Percentiles rank a stretch among this genome's conserved stretches.
Evolutionary conservation across 2,113 vertebrate genomes (phyloP).

Genomic region (Oceanodroma tethys): DNA sequence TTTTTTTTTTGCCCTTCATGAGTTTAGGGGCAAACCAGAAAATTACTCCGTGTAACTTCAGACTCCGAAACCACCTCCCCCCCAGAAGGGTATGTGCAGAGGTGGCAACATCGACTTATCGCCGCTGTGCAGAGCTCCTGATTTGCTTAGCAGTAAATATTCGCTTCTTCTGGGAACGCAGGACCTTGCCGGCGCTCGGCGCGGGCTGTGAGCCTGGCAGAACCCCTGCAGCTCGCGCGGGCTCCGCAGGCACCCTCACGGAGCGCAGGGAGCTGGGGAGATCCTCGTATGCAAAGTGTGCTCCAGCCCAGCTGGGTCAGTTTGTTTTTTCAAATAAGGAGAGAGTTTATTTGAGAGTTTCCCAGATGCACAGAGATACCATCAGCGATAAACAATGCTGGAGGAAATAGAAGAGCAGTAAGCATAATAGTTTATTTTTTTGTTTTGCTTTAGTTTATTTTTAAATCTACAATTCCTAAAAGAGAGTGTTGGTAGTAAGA

Average conservation of each 20-base stretch:
- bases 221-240: background rate
- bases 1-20: background rate
- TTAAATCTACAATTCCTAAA: background rate
- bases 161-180: background rate
- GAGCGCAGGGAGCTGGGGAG: background rate
- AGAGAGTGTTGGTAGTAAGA: background rate
- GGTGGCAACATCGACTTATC: background rate
- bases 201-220: background rate
- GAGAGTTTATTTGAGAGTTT: background rate
- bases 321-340: background rate
- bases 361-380: background rate
- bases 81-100: background rate
- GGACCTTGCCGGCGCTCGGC: background rate
- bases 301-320: background rate
- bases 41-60: accelerated
- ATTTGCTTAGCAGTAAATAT: background rate
- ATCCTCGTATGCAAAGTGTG: background rate
- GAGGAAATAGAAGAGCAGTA: background rate
- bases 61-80: background rate
- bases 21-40: background rate
- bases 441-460: background rate
- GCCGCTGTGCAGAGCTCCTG: background rate
- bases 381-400: background rate
- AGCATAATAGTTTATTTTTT: background rate
- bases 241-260: background rate